Evolutionary conservation across 2,113 vertebrate genomes (phyloP).

Genomic region (Ariopsis seemanni): DNA sequence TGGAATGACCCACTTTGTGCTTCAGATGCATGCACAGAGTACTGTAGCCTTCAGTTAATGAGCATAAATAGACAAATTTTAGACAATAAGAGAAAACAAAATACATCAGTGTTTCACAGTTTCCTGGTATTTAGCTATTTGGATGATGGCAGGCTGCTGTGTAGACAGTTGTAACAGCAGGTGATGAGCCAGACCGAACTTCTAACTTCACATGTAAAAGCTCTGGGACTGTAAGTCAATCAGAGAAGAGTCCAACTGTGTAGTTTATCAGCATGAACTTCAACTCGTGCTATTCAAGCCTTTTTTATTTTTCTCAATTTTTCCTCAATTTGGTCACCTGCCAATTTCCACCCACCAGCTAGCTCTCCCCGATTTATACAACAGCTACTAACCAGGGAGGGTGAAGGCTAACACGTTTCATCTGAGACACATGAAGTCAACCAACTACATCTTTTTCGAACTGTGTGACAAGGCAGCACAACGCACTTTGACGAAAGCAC

Average conservation of each 20-base stretch:
- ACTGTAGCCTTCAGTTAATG: not conserved
- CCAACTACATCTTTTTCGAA: not conserved
- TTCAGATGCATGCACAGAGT: not conserved
- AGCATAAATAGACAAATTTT: not conserved
- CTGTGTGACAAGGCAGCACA: not conserved
- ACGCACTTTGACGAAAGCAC: not conserved
- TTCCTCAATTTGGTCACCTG: not conserved
- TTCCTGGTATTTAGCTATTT: not conserved
- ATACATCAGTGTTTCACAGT: not conserved
- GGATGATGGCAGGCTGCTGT: not conserved
- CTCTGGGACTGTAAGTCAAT: not conserved
- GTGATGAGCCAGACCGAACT: not conserved
- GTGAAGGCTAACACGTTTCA: too few species aligned
- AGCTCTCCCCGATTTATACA: not conserved
- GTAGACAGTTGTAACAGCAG: not conserved
- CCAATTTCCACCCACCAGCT: not conserved
- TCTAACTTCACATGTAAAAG: not conserved
- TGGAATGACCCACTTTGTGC: not conserved
- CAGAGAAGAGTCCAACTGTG: not conserved
- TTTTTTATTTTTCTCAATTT: not conserved
- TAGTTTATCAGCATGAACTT: conserved; percentile 6
- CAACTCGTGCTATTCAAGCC: not conserved
- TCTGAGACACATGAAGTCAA: not conserved
- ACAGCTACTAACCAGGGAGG: not conserved
- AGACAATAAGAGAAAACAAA: not conserved